These are phyloP conservation scores for Pteropus alecto DNA, from an alignment of 2,113 vertebrate genomes.

Conservation along the genomic window DNA sequence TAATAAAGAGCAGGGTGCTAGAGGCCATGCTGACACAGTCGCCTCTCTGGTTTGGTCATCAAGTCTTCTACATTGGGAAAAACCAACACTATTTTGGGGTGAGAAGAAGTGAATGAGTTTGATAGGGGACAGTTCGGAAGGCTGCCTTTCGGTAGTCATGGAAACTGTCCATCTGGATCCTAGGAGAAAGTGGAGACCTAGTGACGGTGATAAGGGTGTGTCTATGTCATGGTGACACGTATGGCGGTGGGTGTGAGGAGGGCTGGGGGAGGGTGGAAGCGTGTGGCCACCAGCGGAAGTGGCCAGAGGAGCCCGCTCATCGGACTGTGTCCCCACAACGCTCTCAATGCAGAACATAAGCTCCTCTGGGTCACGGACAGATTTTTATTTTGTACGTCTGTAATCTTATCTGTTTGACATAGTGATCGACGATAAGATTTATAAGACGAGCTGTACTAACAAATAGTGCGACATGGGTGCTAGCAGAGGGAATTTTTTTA, in stretches of 20 bases:
- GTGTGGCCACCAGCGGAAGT: fast-evolving
- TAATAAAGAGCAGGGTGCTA: background rate
- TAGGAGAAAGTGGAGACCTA: background rate
- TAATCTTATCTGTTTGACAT: background rate
- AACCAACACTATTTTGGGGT: background rate
- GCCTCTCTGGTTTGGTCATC: background rate
- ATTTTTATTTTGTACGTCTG: background rate
- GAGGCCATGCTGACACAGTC: background rate
- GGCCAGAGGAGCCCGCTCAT: no score
- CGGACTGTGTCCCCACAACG: no score
- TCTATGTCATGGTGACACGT: background rate
- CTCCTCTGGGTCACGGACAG: background rate
- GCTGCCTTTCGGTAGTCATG: background rate
- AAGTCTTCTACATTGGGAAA: background rate
- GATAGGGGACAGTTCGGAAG: no score
- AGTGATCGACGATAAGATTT: background rate
- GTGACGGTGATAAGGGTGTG: background rate
- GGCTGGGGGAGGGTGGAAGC: background rate
- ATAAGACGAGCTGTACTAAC: background rate
- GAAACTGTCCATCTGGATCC: background rate
- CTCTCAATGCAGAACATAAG: background rate
- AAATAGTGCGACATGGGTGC: background rate
- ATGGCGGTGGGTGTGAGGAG: no score
- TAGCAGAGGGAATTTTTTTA: background rate
- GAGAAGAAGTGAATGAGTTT: background rate